A percentile compares a stretch with the other conserved stretches of the same genome.
phyloP scores from a whole-genome alignment of 35 echinoderm and acorn worm species.

The Diadema setosum region DNA sequence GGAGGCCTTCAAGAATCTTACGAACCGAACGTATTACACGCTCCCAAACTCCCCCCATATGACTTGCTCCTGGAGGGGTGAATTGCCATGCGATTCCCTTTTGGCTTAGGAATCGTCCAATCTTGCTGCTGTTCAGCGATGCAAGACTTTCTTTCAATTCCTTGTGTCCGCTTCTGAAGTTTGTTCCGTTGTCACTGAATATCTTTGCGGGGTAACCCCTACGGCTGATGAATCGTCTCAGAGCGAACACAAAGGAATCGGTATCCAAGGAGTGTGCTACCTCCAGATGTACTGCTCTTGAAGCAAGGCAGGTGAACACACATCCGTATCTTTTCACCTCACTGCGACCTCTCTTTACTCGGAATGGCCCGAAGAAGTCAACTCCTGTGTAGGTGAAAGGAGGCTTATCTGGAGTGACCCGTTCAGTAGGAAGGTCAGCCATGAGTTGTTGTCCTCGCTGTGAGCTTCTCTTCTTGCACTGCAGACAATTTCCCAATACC shows the following conservation, averaged over 20 bases:
- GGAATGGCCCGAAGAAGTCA: slow-evolving; percentile 49
- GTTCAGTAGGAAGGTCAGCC: neutral
- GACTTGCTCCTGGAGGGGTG: neutral
- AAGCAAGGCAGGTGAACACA: slow-evolving; percentile 18
- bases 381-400: slow-evolving; percentile 29
- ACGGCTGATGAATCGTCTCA: neutral
- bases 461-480: neutral
- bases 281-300: slow-evolving; percentile 37
- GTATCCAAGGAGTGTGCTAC: neutral
- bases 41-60: neutral
- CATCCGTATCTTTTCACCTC: slow-evolving; percentile 34
- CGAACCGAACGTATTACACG: neutral
- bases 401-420: slow-evolving; percentile 28
- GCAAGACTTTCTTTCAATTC: neutral
- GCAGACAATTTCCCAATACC: slow-evolving; percentile 21
- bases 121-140: neutral
- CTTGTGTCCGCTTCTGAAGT: slow-evolving; percentile 3
- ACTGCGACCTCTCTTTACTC: neutral
- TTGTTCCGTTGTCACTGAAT: slow-evolving; percentile 31
- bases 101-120: neutral
- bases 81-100: neutral
- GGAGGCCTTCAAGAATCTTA: neutral
- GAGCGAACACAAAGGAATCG: slow-evolving; percentile 19
- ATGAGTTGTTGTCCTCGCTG: neutral
- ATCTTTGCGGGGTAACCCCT: slow-evolving; percentile 2